A percentile compares a stretch with the other conserved stretches of the same genome.
These are phyloP conservation scores for Megaustenia siamemsis DNA, from an alignment of 2,888 invertebrate species.

Conservation along the genomic window DNA sequence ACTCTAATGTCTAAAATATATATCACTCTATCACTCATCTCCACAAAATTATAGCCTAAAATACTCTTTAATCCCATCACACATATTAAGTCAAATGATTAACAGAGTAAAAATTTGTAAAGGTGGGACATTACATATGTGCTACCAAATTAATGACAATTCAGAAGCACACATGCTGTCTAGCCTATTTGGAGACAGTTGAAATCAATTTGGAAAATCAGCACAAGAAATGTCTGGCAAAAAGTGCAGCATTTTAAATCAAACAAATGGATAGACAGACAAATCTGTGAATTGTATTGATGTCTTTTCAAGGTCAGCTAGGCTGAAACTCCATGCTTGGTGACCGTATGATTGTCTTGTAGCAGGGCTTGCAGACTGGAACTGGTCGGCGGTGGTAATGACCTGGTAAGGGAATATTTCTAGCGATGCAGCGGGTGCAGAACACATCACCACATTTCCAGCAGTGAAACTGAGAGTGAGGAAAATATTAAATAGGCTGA, in stretches of 20 bases:
- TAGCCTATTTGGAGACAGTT: not conserved
- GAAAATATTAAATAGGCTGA: no score
- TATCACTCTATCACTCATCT: no score
- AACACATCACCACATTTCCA: slow-evolving; percentile 97
- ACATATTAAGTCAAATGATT: no score
- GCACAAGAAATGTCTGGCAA: not conserved
- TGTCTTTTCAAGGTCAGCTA: slow-evolving; percentile 52
- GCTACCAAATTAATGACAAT: no score
- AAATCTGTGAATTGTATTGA: not conserved
- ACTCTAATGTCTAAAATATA: no score
- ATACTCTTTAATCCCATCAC: no score
- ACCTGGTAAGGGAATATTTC: slow-evolving; percentile 88
- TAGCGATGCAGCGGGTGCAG: slow-evolving; percentile 94
- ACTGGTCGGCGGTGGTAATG: slow-evolving; percentile 89
- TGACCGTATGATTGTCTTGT: slow-evolving; percentile 80
- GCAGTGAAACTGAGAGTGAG: slow-evolving; percentile 89
- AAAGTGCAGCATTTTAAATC: not conserved
- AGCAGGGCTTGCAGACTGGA: slow-evolving; percentile 93
- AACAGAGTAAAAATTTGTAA: no score
- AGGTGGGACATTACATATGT: no score
- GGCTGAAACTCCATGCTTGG: slow-evolving; percentile 71
- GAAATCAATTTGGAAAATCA: not conserved
- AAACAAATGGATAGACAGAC: not conserved
- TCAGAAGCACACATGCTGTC: not conserved
- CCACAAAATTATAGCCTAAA: no score